Conservation (phyloP, 2,797 vertebrate genomes). For the Myotis daubentonii region DNA sequence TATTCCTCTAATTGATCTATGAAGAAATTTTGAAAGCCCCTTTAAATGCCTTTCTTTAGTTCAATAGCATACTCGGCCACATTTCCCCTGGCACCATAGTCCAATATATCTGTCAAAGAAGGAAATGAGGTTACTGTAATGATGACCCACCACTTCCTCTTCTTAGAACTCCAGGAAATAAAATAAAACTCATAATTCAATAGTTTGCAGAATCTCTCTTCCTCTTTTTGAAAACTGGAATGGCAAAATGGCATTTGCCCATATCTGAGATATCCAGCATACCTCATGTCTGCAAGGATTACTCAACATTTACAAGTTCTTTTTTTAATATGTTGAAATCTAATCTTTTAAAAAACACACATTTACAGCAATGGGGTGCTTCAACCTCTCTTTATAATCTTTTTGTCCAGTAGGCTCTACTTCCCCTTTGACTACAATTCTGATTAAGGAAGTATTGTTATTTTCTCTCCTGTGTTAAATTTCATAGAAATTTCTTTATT, state of each 20-base stretch:
- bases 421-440: neutral
- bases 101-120: conserved; percentile 49
- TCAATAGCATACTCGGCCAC: neutral
- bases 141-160: conserved; percentile 57
- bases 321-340: conserved; percentile 4
- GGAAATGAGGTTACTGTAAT: conserved; percentile 58
- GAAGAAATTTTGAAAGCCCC: conserved; percentile 41
- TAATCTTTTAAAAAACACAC: neutral
- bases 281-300: neutral
- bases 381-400: neutral
- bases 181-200: conserved; percentile 69
- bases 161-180: conserved; percentile 64
- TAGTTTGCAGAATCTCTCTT: conserved; percentile 36
- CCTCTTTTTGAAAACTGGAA: conserved; percentile 60
- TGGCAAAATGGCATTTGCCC: conserved; percentile 14
- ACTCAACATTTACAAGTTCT: conserved; percentile 39
- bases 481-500: conserved; percentile 25
- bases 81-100: neutral
- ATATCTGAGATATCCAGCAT: neutral
- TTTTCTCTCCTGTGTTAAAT: conserved; percentile 40
- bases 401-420: neutral
- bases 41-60: conserved; percentile 20
- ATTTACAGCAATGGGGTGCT: neutral
- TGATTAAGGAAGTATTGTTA: neutral
- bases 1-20: conserved; percentile 47